These are phyloP conservation scores for Eumerus sabulonum DNA, from an alignment of 2,888 invertebrate genomes.

Conservation along the genomic window DNA sequence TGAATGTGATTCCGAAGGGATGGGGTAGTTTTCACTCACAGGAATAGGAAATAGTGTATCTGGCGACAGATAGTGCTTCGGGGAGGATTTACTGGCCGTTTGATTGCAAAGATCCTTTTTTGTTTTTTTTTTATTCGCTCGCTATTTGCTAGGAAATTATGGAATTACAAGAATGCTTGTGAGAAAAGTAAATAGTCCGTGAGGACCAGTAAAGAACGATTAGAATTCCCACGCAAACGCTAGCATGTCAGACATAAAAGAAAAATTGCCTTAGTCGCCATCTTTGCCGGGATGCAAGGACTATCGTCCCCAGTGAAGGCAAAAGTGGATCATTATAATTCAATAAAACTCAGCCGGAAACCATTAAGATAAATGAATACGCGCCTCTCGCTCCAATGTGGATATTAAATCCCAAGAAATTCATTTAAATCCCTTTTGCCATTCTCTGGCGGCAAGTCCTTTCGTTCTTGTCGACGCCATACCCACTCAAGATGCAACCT, in stretches of 20 bases:
- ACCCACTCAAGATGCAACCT: slow-evolving; percentile 59
- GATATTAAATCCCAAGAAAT: slow-evolving; percentile 27
- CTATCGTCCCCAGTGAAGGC: slow-evolving; percentile 7
- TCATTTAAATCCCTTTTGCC: slow-evolving; percentile 52
- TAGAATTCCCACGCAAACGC: slow-evolving; percentile 21
- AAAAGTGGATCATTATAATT: slow-evolving; percentile 68
- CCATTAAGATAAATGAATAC: slow-evolving; percentile 72
- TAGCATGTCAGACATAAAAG: background rate
- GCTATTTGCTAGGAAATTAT: slow-evolving; percentile 54
- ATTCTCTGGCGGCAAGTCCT: slow-evolving; percentile 52
- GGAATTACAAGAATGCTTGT: slow-evolving; percentile 57
- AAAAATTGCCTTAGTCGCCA: slow-evolving; percentile 7
- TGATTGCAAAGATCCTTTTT: slow-evolving; percentile 19
- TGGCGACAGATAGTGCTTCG: slow-evolving; percentile 18
- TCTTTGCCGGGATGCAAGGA: slow-evolving; percentile 18
- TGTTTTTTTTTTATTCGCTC: slow-evolving; percentile 23
- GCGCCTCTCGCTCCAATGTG: slow-evolving; percentile 26
- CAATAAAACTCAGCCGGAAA: slow-evolving; percentile 73
- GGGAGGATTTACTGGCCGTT: slow-evolving; percentile 47
- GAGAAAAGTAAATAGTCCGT: slow-evolving; percentile 55
- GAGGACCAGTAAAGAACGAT: background rate
- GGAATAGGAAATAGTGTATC: slow-evolving; percentile 28
- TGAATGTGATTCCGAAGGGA: slow-evolving; percentile 26
- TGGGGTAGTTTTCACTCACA: background rate
- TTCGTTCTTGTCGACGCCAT: slow-evolving; percentile 24